Evolutionary conservation across 2,888 invertebrate genomes (phyloP), one percentile per base, ranked within the genome.

Genomic region (Drosophila helvetica): DNA sequence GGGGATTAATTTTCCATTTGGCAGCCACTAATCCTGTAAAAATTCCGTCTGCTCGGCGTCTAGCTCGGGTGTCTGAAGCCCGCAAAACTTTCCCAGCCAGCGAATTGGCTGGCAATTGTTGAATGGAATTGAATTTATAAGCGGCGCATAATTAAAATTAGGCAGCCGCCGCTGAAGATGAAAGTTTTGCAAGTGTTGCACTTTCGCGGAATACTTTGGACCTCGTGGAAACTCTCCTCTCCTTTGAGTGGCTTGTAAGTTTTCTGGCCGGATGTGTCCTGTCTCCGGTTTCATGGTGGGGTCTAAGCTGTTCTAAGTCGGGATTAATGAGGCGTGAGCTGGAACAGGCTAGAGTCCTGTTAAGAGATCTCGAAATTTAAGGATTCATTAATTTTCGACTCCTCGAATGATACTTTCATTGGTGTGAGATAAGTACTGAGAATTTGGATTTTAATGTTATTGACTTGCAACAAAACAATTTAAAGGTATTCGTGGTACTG

Each of bases 51-150:
- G 80, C 66, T 72, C 22, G 50, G 22, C 58, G 66, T 78, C 78
- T 78, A 70, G 73, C 62, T 48, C 38, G 6, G 8, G 27, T 22
- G 22, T 22, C 22, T 22, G 62, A 30, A 65, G 63, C 62, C 48
- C 54, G n/a, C 45, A 17, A 25, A 65, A 81, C 72, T 42, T 74
- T 81, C 79, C 55, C 58, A 55, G 66, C 72, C 48, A 42, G 60
- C 58, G 62, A 75, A 83, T 72, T 78, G 62, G 65, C 74, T 86
- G 86, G 87, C 78, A 88, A 84, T 84, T 84, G 89, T 84, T 88
- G 78, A 84, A 86, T 75, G 88, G 84, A 84, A 84, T 84, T 84
- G 88, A 84, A 84, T 84, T 84, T 84, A 86, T 88, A 84, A 88
- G 84, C 83, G 78, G 66, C 62, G 87, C 83, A 88, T 84, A 84